phyloP scores from a whole-genome alignment of 2,888 invertebrate species.

The Clepsis dumicolana region DNA sequence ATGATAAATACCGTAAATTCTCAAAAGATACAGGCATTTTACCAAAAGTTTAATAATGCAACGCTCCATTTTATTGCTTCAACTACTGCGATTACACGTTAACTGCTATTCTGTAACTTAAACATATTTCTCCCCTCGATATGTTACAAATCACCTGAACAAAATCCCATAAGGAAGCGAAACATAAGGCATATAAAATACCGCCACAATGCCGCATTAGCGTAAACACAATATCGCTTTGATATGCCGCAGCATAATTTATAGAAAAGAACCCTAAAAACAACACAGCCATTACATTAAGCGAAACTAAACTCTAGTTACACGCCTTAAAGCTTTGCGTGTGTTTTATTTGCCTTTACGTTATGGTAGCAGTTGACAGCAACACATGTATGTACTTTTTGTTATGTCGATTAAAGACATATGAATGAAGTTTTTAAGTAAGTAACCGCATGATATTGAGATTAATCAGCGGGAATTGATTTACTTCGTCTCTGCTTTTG shows the following conservation, averaged over 20 bases:
- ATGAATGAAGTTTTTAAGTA: constrained; percentile 17
- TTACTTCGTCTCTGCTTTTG: not conserved
- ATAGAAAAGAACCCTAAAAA: not conserved
- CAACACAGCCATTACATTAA: too few species aligned
- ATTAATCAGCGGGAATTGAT: constrained; percentile 1
- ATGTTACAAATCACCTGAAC: not conserved
- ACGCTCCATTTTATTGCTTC: too few species aligned
- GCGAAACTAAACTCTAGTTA: not conserved
- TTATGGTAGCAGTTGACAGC: constrained; percentile 17
- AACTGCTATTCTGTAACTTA: too few species aligned
- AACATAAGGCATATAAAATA: constrained; percentile 21
- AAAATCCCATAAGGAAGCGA: constrained; percentile 9
- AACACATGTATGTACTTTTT: constrained; percentile 34
- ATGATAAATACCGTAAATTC: too few species aligned
- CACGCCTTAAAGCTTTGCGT: not conserved
- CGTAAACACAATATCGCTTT: constrained; percentile 38
- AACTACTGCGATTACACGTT: not conserved
- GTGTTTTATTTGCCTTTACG: not conserved
- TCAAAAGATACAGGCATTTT: too few species aligned
- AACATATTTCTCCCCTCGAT: not conserved
- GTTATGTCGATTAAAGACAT: constrained; percentile 30
- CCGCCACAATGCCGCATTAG: constrained; percentile 40
- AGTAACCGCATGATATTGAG: not conserved
- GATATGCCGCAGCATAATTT: constrained; percentile 22
- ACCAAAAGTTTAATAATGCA: too few species aligned